Percentiles rank a stretch among this genome's conserved stretches.
phyloP scores from a whole-genome alignment of 2,888 invertebrate genomes.

The Epinotia ramella region DNA sequence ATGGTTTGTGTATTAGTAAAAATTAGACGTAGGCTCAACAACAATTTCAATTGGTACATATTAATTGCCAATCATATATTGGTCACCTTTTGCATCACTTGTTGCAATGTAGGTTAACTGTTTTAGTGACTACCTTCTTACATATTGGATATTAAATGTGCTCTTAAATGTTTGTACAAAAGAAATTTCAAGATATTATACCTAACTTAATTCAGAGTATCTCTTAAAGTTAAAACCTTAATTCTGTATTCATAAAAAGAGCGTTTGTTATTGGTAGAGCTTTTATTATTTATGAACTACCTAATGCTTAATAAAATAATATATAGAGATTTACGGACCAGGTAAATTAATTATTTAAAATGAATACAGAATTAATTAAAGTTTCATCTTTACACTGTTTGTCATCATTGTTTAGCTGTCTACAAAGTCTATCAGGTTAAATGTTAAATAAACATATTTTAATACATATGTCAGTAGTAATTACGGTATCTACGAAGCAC shows the following conservation, averaged over 20 bases:
- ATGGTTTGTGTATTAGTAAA: conserved; percentile 73
- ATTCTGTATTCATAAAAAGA: conserved; percentile 32
- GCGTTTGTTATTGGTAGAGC: neutral
- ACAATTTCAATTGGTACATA: conserved; percentile 54
- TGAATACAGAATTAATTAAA: conserved; percentile 27
- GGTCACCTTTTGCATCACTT: conserved; percentile 2
- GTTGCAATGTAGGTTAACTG: neutral
- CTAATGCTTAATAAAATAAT: neutral
- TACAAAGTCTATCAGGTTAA: conserved; percentile 82
- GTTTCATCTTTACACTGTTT: conserved; percentile 60
- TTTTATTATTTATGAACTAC: neutral
- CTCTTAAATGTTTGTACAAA: conserved; percentile 41
- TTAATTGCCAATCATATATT: conserved; percentile 28
- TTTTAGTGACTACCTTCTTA: conserved; percentile 12
- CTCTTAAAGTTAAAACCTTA: conserved; percentile 41
- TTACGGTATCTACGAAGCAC: conserved; percentile 64
- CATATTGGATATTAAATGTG: conserved; percentile 27
- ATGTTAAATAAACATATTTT: conserved; percentile 77
- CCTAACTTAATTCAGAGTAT: conserved; percentile 58
- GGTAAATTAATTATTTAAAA: neutral
- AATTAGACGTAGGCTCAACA: conserved; percentile 59
- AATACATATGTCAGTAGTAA: conserved; percentile 73
- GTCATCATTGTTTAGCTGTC: conserved; percentile 72
- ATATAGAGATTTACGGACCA: conserved; percentile 1
- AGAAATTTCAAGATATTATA: conserved; percentile 38